Evolutionary conservation across 2,113 vertebrate genomes (phyloP).

Genomic region (Mormyrus iriodes): DNA sequence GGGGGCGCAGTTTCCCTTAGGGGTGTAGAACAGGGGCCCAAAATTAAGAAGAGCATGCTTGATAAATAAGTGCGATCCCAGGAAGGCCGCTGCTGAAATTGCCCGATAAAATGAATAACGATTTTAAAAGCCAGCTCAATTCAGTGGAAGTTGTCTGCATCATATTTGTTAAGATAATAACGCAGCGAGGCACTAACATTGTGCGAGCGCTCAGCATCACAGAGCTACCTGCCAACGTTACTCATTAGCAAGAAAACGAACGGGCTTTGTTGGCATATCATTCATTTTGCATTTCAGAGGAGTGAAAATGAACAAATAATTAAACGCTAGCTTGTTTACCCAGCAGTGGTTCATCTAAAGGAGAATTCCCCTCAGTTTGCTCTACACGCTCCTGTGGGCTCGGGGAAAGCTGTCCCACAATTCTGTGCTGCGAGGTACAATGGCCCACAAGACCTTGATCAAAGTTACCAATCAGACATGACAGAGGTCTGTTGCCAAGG

Average conservation of each 20-base stretch:
- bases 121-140: background rate
- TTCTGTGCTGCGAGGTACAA: background rate
- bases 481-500: background rate
- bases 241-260: background rate
- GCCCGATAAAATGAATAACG: background rate
- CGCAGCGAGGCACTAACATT: background rate
- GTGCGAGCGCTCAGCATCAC: background rate
- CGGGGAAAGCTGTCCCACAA: background rate
- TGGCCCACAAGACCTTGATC: background rate
- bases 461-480: background rate
- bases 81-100: background rate
- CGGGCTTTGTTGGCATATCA: background rate
- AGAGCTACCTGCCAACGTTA: background rate
- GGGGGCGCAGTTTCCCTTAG: background rate
- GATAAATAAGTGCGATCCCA: background rate
- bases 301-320: conserved; percentile 3
- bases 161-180: background rate
- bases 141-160: background rate
- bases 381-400: background rate
- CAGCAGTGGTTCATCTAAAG: background rate
- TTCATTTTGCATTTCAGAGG: background rate
- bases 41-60: background rate
- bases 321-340: background rate
- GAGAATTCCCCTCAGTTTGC: background rate
- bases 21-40: background rate